phyloP scores from a whole-genome alignment of 2,888 invertebrate species.

The Tanytarsus gracilentus region DNA sequence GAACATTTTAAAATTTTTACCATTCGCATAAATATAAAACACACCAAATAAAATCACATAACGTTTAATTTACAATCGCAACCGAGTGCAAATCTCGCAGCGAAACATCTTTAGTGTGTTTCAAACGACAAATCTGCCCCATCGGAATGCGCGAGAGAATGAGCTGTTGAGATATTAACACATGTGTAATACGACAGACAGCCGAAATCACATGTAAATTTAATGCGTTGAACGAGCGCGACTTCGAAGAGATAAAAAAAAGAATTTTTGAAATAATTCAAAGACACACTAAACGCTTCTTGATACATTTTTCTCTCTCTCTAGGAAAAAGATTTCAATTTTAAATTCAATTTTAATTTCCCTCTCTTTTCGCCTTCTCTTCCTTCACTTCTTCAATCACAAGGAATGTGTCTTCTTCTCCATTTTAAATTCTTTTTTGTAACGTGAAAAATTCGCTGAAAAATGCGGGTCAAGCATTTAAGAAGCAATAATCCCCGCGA shows the following conservation, averaged over 20 bases:
- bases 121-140: not conserved
- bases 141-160: constrained; percentile 27
- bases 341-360: constrained; percentile 27
- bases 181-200: constrained; percentile 25
- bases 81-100: constrained; percentile 21
- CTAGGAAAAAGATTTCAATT: constrained; percentile 27
- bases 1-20: too few relatives aligned
- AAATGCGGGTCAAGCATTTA: constrained; percentile 25
- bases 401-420: constrained; percentile 16
- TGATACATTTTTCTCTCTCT: constrained; percentile 15
- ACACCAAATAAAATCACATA: too few relatives aligned
- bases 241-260: constrained; percentile 15
- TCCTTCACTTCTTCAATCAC: constrained; percentile 17
- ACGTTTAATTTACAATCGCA: constrained; percentile 16
- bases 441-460: constrained; percentile 10
- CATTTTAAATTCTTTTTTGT: constrained; percentile 23
- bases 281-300: constrained; percentile 27
- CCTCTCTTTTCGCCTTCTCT: constrained; percentile 1
- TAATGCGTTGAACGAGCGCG: constrained; percentile 13
- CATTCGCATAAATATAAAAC: too few relatives aligned
- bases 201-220: constrained; percentile 28
- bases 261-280: constrained; percentile 28
- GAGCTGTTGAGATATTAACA: constrained; percentile 21
- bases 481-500: not conserved
- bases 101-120: constrained; percentile 11